Percentiles rank a stretch among this genome's conserved stretches.
Conservation (phyloP, 2,888 invertebrate species). For the Athetis lepigone region DNA sequence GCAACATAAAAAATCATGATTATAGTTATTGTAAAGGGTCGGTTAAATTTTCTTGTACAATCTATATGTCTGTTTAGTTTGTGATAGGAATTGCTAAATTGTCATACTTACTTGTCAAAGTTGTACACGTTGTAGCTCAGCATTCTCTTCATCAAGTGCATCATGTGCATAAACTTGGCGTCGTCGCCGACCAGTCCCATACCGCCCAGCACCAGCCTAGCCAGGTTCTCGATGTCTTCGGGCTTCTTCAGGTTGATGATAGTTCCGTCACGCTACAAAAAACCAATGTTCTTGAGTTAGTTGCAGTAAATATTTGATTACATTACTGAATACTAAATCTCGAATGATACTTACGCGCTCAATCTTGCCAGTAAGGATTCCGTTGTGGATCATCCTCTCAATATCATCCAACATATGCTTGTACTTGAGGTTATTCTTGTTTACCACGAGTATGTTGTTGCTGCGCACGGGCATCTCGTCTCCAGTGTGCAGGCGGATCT, state of each 20-base stretch:
- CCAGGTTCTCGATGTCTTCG: slow-evolving; percentile 92
- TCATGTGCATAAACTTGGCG: slow-evolving; percentile 86
- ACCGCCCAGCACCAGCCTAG: slow-evolving; percentile 92
- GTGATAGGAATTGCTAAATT: neutral
- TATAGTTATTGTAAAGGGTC: neutral
- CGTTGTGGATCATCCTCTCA: slow-evolving; percentile 89
- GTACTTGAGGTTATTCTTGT: slow-evolving; percentile 74
- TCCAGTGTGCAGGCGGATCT: slow-evolving; percentile 90
- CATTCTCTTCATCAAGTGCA: slow-evolving; percentile 79
- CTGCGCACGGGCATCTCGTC: slow-evolving; percentile 90
- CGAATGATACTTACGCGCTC: slow-evolving; percentile 76
- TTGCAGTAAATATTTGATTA: neutral
- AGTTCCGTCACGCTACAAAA: slow-evolving; percentile 88
- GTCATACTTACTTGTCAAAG: slow-evolving; percentile 79
- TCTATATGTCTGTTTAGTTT: neutral
- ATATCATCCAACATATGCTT: slow-evolving; percentile 80
- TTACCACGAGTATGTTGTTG: slow-evolving; percentile 79
- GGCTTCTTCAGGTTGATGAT: slow-evolving; percentile 91
- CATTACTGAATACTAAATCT: neutral
- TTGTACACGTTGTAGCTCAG: slow-evolving; percentile 82
- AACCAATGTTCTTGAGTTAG: neutral
- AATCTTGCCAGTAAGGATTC: slow-evolving; percentile 80
- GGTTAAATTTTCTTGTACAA: neutral
- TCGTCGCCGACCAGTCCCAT: slow-evolving; percentile 89
- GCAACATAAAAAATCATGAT: neutral